Percentiles rank a stretch among this genome's conserved stretches.
Evolutionary conservation across 1,140 invertebrate species (phyloP).

Genomic region (Nautilus pompilius): DNA sequence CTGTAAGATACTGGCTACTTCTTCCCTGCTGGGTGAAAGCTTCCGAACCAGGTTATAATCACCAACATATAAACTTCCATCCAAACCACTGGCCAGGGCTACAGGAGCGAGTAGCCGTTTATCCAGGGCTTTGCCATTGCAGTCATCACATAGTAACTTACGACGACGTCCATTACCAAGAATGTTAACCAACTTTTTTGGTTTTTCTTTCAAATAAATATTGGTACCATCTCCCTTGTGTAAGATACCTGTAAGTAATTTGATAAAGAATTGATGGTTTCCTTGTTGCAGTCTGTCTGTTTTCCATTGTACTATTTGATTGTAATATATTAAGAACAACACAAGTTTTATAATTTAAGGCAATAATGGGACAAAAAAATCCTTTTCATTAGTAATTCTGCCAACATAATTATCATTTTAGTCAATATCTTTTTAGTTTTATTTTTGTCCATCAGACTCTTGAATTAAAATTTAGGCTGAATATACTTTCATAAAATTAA

Average conservation of each 20-base stretch:
- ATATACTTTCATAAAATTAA: too few species aligned
- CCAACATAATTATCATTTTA: too few species aligned
- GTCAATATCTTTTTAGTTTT: too few species aligned
- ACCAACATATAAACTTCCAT: slow-evolving; percentile 92
- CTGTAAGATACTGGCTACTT: slow-evolving; percentile 77
- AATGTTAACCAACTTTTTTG: slow-evolving; percentile 83
- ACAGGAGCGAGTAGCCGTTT: slow-evolving; percentile 86
- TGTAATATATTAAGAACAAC: too few species aligned
- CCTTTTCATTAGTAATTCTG: too few species aligned
- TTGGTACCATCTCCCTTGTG: slow-evolving; percentile 97
- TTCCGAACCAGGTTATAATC: slow-evolving; percentile 93
- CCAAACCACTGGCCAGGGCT: slow-evolving; percentile 81
- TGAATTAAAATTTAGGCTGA: too few species aligned
- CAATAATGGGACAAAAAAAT: too few species aligned
- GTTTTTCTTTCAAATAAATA: slow-evolving; percentile 92
- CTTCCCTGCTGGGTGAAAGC: slow-evolving; percentile 70
- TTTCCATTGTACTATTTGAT: too few species aligned
- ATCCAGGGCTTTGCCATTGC: slow-evolving; percentile 75
- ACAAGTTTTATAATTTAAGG: too few species aligned
- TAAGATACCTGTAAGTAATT: slow-evolving; percentile 70
- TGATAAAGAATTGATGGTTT: too few species aligned
- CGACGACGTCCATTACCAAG: slow-evolving; percentile 90
- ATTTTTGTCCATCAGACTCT: too few species aligned
- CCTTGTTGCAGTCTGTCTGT: too few species aligned
- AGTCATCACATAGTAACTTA: slow-evolving; percentile 65